Evolutionary conservation across 2,113 vertebrate species (phyloP).

Genomic region (Gallinago media): DNA sequence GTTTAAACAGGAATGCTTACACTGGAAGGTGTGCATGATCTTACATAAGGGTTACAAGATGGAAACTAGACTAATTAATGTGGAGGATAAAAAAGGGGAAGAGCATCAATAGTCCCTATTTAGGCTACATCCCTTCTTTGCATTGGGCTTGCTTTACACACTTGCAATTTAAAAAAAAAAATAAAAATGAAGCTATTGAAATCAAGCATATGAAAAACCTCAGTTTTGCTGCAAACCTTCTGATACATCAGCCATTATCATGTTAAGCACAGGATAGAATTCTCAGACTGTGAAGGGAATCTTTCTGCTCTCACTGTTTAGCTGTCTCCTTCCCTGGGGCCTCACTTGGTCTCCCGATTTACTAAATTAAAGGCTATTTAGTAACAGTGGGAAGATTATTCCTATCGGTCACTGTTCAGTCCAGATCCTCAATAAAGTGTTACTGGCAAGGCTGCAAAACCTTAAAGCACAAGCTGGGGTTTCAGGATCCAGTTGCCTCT

Average conservation of each 20-base stretch:
- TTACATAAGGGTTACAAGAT: neutral
- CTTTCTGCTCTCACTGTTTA: neutral
- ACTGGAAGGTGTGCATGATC: neutral
- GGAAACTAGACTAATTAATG: neutral
- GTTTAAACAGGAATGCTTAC: neutral
- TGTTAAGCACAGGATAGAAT: neutral
- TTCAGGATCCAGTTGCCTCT: neutral
- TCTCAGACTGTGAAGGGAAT: neutral
- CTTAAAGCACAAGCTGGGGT: neutral
- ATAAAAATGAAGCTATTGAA: neutral
- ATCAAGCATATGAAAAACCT: neutral
- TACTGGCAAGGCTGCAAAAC: neutral
- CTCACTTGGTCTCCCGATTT: neutral
- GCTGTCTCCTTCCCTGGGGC: neutral
- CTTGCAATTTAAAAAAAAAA: neutral
- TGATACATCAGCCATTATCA: neutral
- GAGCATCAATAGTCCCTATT: neutral
- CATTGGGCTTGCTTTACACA: neutral
- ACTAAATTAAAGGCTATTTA: neutral
- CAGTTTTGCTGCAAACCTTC: neutral
- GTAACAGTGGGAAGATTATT: neutral
- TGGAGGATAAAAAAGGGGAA: neutral
- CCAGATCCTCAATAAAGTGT: neutral
- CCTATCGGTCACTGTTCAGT: neutral
- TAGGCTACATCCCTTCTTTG: neutral